Base-by-base conservation (phyloP, 2,797 vertebrate species). In the Erethizon dorsatum region DNA sequence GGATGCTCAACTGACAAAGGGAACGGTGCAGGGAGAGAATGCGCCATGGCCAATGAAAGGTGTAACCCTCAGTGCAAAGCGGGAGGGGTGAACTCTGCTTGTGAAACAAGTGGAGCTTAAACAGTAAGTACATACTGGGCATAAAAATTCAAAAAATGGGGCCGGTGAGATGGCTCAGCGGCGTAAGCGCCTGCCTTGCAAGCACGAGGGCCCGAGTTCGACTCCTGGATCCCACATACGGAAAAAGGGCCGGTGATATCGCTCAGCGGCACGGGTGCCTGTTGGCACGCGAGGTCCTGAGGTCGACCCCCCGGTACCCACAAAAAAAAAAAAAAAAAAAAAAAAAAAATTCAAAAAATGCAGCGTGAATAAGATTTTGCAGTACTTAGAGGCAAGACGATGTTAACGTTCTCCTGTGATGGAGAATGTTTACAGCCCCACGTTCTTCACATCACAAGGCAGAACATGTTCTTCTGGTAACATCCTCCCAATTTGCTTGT, bases 51-150 rank as follows among this genome's bases (percentile, higher is more conserved):
- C 33, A 15, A 33, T 37, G n/a, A 3, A 13, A 28, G 9, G 61
- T 20, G 26, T 92, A 80, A 69, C 14, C 28, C 87, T 92, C 47
- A 63, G 22, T 88, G 41, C 57, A 65, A 50, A 85, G 45, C 65
- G 47, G 14, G 17, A 80, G 1, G 20, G 71, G 61, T 63, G 56
- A 57, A 78, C 28, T 69, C 11, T 45, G 45, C 69, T 93, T 84
- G 41, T 50, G 45, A 89, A 95, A 88, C 94, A 59, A 59, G 73
- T 96, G 59, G 78, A 96, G 91, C 79, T 84, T 87, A 4, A 26
- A 92, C 71, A 83, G 83, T 50, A 59, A 78, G 57, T 13, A 5
- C 9, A 84, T 84, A 10, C 8, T 11, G 52, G 12, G 1, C 67
- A 1, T 84, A 80, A 56, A 59, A 67, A 65, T 47, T 50, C 20